Evolutionary conservation across 2,888 invertebrate species (phyloP), one percentile per base, ranked within the genome.

Genomic region (Thelaira solivaga): DNA sequence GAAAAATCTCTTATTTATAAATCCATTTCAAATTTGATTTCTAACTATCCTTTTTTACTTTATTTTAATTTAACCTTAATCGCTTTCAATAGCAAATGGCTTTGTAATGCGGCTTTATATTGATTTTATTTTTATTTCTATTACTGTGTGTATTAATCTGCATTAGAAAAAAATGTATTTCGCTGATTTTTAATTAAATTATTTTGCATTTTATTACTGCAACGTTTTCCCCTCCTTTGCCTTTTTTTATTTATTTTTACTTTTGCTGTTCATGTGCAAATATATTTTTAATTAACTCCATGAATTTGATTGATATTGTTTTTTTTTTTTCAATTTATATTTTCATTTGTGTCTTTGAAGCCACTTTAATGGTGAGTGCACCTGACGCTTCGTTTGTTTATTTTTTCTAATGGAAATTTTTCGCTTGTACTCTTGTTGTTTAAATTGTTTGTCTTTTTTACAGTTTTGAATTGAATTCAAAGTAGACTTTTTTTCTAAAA

Each of bases 271-370:
- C 45, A 47, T 68, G 36, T 57, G 57, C 13, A 45, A 47, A 57
- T 6, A 29, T n/a, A 71, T 53, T 62, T 64, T 47, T 29, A 62
- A 72, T 72, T 47, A 64, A 72, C 43, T 43, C n/a, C 8, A 55
- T 62, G 62, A 45, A 55, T 55, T 59, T 49, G 57, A 68, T 68
- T 68, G 57, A 57, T 68, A 49, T 69, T 59, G 8, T 41, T 51
- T 49, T 18, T 29, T 59, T 39, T 67, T 67, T 71, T 61, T 11
- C 36, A 62, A 62, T n/a, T 18, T 62, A 24, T 34, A 13, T 45
- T 49, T 31, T 7, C 1, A 2, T 10, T n/a, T 26, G 2, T 26
- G 10, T 47, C 2, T 36, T 47, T 16, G 6, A 18, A 59, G 39
- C 3, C 8, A 20, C 4, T 43, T 53, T 7, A 16, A 7, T 29